Base-by-base conservation (phyloP, 2,888 invertebrate genomes). In the Netelia virgata region DNA sequence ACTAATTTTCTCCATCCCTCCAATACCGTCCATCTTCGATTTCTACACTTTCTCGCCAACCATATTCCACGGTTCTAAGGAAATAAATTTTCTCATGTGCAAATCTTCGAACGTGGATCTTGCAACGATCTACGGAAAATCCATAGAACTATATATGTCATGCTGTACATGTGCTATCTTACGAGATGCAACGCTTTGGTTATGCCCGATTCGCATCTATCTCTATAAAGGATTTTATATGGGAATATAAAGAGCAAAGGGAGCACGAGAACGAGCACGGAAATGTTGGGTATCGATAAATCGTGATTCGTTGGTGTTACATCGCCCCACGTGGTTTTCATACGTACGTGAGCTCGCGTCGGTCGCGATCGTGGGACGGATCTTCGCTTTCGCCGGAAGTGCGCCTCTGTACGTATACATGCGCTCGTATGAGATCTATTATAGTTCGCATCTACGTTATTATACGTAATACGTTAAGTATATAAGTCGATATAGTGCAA, bases 381-480 rank as follows among this genome's bases (percentile, higher is more conserved):
- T 84, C 84, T 84, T 84, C 73, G 81, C 84, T 84, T 84, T 84
- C 84, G 84, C 84, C 84, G 84, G 84, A 84, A 84, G 77, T 78
- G 66, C 81, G 73, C 41, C 43, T 72, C 43, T 72, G 43, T 76
- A n/a, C 77, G 61, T 61, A 66, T 36, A 20, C 64, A 55, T 57
- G 9, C 1, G 36, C 43, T 14, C 18, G n/a, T 77, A 50, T 50
- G 50, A 77, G 50, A 70, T 20, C 11, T n/a, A 41, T 69, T 64
- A 75, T 18, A 57, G 16, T 36, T 50, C 36, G 43, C 14, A 76
- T 75, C 11, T 59, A n/a, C 16, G 63, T 28, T 63, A 23, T 59
- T 20, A 50, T 72, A 63, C 70, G 43, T 68, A 75, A 75, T 70
- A 50, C 23, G 1, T 43, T 43, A 10, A 10, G 11, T 43, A 43